A percentile compares a stretch with the other conserved stretches of the same genome.
phyloP scores from a whole-genome alignment of 1,140 invertebrate species.

The Drosophila neocordata region DNA sequence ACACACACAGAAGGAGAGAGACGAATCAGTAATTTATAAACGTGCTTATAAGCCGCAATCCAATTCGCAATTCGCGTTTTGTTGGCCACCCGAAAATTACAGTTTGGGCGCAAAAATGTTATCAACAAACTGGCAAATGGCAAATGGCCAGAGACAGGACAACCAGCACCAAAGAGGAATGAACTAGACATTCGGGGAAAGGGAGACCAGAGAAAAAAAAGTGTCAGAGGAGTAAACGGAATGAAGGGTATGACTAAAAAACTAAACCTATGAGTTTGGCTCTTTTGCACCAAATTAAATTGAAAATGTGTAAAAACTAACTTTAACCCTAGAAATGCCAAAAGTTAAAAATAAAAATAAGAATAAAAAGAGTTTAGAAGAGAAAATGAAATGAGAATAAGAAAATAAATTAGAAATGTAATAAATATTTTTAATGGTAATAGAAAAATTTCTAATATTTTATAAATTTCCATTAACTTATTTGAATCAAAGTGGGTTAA shows the following conservation, averaged over 20 bases:
- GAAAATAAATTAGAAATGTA: neutral
- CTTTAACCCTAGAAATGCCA: slow-evolving; percentile 45
- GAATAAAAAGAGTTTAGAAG: neutral
- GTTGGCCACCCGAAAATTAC: slow-evolving; percentile 57
- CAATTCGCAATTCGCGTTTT: slow-evolving; percentile 67
- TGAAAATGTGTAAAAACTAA: slow-evolving; percentile 49
- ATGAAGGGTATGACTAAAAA: slow-evolving; percentile 29
- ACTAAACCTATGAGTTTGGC: slow-evolving; percentile 49
- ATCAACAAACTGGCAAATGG: slow-evolving; percentile 50
- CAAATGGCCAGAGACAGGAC: slow-evolving; percentile 31
- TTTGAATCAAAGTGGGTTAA: slow-evolving; percentile 53
- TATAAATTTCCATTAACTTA: neutral
- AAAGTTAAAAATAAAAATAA: neutral
- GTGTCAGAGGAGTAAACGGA: neutral
- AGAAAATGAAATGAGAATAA: neutral
- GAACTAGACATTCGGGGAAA: slow-evolving; percentile 39
- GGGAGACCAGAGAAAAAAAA: neutral
- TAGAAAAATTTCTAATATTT: too few relatives aligned
- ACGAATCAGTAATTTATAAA: slow-evolving; percentile 79
- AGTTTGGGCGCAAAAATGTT: slow-evolving; percentile 51
- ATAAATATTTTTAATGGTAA: neutral
- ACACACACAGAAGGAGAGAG: slow-evolving; percentile 24
- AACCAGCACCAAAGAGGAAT: slow-evolving; percentile 2
- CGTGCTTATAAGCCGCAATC: slow-evolving; percentile 78
- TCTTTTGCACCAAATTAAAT: slow-evolving; percentile 52